Percentiles rank a stretch among this genome's conserved stretches.
These are phyloP conservation scores for Torymus aiolomorphi DNA, from an alignment of 2,888 invertebrate species.

Conservation along the genomic window DNA sequence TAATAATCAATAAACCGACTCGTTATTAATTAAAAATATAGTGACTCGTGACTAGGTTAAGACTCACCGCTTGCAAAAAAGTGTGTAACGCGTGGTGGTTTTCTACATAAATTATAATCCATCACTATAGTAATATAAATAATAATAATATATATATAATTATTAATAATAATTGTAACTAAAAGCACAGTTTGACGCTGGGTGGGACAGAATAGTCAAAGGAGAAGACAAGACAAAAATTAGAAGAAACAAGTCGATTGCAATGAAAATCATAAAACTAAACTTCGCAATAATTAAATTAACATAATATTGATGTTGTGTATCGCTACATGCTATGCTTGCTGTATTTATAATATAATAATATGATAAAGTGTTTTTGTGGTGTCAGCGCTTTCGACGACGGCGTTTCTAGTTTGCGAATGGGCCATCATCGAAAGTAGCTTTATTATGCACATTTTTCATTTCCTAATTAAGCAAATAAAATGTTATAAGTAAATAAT, in stretches of 20 bases:
- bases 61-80: conserved; percentile 75
- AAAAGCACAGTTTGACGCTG: conserved; percentile 61
- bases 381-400: conserved; percentile 22
- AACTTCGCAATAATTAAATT: conserved; percentile 46
- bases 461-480: conserved; percentile 35
- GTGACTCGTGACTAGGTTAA: conserved; percentile 76
- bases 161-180: conserved; percentile 61
- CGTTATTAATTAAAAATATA: conserved; percentile 73
- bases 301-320: conserved; percentile 33
- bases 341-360: conserved; percentile 32
- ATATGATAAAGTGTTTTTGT: conserved; percentile 40
- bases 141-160: conserved; percentile 61
- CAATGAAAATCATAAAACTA: conserved; percentile 50
- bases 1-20: conserved; percentile 73
- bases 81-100: conserved; percentile 60
- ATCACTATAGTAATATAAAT: conserved; percentile 53
- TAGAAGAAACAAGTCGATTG: conserved; percentile 50
- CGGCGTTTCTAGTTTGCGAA: not conserved
- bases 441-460: conserved; percentile 8
- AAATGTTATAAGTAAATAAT: conserved; percentile 30
- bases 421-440: conserved; percentile 29
- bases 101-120: conserved; percentile 53
- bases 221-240: conserved; percentile 35
- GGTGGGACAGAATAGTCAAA: conserved; percentile 37
- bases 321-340: conserved; percentile 38